phyloP scores from a whole-genome alignment of 1,140 invertebrate species.

The Hyphantria cunea region DNA sequence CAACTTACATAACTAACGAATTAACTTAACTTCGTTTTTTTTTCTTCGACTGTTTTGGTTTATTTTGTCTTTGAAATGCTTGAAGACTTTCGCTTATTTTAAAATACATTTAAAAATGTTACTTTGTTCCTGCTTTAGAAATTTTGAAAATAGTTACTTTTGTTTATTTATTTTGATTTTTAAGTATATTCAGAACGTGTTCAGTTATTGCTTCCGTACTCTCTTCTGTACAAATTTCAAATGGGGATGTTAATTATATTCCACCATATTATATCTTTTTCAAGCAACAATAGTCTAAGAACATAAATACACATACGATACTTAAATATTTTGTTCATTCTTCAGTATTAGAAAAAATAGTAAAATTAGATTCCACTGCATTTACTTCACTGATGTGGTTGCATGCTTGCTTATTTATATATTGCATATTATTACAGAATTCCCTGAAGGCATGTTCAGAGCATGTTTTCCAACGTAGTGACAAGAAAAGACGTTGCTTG shows the following conservation, averaged over 20 bases:
- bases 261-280: slow-evolving; percentile 28
- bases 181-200: no score
- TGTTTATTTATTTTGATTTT: no score
- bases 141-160: no score
- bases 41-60: no score
- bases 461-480: slow-evolving; percentile 37
- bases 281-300: slow-evolving; percentile 33
- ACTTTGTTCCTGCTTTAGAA: no score
- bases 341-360: slow-evolving; percentile 17
- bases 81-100: no score
- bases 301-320: slow-evolving; percentile 31
- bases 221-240: no score
- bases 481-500: slow-evolving; percentile 38
- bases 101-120: no score
- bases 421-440: slow-evolving; percentile 33
- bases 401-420: slow-evolving; percentile 30
- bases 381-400: slow-evolving; percentile 31
- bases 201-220: no score
- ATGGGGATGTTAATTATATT: slow-evolving; percentile 2
- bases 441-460: slow-evolving; percentile 26
- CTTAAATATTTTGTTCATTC: slow-evolving; percentile 16
- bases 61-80: no score
- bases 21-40: no score
- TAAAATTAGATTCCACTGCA: slow-evolving; percentile 29
- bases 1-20: no score